Conservation (phyloP, 1,140 invertebrate genomes). For the Melipona quadrifasciata region DNA sequence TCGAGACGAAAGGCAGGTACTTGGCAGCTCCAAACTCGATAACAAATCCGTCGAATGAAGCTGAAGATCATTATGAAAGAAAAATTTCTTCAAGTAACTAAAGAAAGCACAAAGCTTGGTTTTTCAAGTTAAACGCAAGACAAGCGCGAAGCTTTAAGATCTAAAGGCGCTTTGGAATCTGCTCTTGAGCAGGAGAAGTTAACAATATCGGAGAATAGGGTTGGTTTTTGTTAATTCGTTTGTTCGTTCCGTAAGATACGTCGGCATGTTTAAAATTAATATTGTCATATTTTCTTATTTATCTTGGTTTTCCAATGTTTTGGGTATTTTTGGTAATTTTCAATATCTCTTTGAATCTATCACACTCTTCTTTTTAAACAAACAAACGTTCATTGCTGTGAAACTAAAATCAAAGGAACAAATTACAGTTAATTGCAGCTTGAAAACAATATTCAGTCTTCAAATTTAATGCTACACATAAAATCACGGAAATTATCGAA, state of each 20-base stretch:
- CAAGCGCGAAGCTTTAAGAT: background rate
- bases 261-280: background rate
- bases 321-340: background rate
- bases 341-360: background rate
- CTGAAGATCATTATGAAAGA: conserved; percentile 11
- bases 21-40: conserved; percentile 13
- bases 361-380: background rate
- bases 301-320: background rate
- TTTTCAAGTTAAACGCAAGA: conserved; percentile 8
- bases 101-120: background rate
- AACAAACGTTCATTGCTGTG: background rate
- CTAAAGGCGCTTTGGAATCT: background rate
- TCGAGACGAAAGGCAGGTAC: background rate
- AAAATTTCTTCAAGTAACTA: conserved; percentile 1
- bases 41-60: background rate
- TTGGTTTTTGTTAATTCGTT: background rate
- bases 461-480: too few relatives aligned
- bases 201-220: background rate
- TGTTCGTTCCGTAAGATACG: background rate
- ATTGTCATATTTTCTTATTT: background rate
- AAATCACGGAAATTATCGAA: too few relatives aligned
- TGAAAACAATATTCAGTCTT: background rate
- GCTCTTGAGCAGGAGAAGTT: background rate
- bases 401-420: background rate
- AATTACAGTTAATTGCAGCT: background rate